Conservation (phyloP, 2,888 invertebrate genomes). For the Drosophila robusta region DNA sequence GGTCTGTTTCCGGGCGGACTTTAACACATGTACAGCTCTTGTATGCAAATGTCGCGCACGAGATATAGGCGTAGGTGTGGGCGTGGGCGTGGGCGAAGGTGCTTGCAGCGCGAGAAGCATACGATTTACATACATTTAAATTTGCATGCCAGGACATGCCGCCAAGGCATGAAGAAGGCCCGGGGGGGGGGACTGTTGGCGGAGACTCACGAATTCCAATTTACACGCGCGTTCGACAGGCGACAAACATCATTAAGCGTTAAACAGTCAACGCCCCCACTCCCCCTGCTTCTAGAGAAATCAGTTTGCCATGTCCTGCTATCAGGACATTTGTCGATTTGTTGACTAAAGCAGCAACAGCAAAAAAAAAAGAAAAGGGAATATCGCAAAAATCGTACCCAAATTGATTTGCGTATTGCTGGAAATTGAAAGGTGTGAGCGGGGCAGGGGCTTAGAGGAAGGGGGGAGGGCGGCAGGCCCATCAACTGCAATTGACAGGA, state of each 20-base stretch:
- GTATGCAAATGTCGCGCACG: conserved; percentile 56
- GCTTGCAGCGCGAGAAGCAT: conserved; percentile 55
- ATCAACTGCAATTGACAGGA: conserved; percentile 63
- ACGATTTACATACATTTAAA: conserved; percentile 75
- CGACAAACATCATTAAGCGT: conserved; percentile 72
- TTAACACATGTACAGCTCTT: conserved; percentile 62
- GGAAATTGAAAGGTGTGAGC: conserved; percentile 33
- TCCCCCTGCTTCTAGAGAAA: conserved; percentile 8
- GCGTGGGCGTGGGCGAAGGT: background rate
- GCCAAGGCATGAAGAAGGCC: background rate
- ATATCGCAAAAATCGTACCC: conserved; percentile 45
- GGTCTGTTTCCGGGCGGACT: conserved; percentile 11
- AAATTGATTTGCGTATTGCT: conserved; percentile 66
- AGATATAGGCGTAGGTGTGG: conserved; percentile 43
- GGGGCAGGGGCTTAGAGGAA: background rate
- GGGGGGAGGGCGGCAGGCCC: conserved; percentile 6
- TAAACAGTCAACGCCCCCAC: conserved; percentile 26
- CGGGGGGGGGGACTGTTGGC: background rate
- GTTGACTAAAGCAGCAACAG: conserved; percentile 15
- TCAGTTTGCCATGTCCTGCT: conserved; percentile 26
- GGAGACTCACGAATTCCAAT: conserved; percentile 63
- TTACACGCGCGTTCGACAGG: conserved; percentile 66
- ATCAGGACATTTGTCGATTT: conserved; percentile 39
- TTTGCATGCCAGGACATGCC: conserved; percentile 57
- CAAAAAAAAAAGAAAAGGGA: conserved; percentile 13